A percentile compares a stretch with the other conserved stretches of the same genome.
Conservation (phyloP, 2,888 invertebrate genomes). For the Coenonympha glycerion region DNA sequence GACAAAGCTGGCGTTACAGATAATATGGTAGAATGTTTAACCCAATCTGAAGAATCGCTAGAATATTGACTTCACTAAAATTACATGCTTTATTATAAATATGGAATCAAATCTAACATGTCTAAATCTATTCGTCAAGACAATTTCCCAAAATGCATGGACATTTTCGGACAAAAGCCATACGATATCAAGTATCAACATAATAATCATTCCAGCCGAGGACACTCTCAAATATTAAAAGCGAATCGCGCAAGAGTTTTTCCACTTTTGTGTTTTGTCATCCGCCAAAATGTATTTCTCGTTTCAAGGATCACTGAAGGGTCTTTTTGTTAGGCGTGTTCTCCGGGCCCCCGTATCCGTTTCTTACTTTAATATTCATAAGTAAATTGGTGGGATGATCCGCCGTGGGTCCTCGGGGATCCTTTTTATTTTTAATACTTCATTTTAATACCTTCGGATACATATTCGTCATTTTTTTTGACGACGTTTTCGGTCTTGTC, state of each 20-base stretch:
- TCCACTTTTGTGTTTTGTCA: slow-evolving; percentile 63
- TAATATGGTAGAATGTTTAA: too few species aligned
- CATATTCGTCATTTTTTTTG: slow-evolving; percentile 3
- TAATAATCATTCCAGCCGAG: slow-evolving; percentile 35
- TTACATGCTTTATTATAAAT: too few species aligned
- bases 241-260: slow-evolving; percentile 48
- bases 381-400: slow-evolving; percentile 66
- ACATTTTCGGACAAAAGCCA: slow-evolving; percentile 31
- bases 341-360: slow-evolving; percentile 39
- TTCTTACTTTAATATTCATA: slow-evolving; percentile 69
- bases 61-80: too few species aligned
- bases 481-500: slow-evolving; percentile 1
- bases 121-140: too few species aligned
- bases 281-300: slow-evolving; percentile 71
- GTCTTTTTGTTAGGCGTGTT: slow-evolving; percentile 61
- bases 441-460: slow-evolving; percentile 13
- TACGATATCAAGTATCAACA: too few species aligned
- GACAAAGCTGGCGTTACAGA: too few species aligned
- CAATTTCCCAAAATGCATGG: background rate
- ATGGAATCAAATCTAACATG: too few species aligned
- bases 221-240: slow-evolving; percentile 66
- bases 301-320: slow-evolving; percentile 50
- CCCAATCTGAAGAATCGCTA: too few species aligned
- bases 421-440: slow-evolving; percentile 19
- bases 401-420: slow-evolving; percentile 17